Base-by-base conservation (phyloP, 2,113 vertebrate species). In the Cephalopterus ornatus region DNA sequence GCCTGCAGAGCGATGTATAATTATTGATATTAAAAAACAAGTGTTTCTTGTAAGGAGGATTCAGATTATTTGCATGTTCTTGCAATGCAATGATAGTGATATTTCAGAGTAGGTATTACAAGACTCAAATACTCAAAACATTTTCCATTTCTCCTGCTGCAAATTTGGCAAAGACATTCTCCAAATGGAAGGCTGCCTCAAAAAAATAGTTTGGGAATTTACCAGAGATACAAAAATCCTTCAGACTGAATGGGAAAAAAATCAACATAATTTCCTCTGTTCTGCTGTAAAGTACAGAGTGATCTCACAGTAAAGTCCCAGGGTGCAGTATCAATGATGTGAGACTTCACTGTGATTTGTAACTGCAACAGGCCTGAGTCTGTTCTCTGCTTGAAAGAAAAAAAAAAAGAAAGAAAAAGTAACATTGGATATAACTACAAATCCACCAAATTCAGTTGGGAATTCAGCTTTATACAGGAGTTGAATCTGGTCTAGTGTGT, bases 221-320 rank as follows among this genome's bases (percentile, higher is more conserved):
- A 46, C 5, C 50, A 18, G 16, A 19, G 10, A 24, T 46, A 22
- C 6, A 75, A 84, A 92, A 82, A 49, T 58, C 18, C 5, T 78
- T 87, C 52, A 72, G 27, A 9, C 5, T 67, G 8, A 44, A 23
- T 0, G 0, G 12, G 6, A 1, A 35, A 41, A 35, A 19, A 63
- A 33, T n/a, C 20, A 44, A 49, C n/a, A 32, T 37, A 66, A 58
- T 62, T 6, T 35, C 33, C 55, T 58, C 14, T 83, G 68, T 42
- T 18, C 41, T 74, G 26, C 47, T 77, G 15, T 63, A 46, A 55
- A 85, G 13, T 63, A 11, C 28, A 47, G 35, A 19, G 27, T 47
- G 41, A 61, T 79, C 49, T 89, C 78, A 65, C 16, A 66, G 49
- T 80, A 70, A 90, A 92, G 26, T 66, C 71, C 22, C 85, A 83